phyloP scores from a whole-genome alignment of 2,113 vertebrate species.

The Polypterus senegalus region DNA sequence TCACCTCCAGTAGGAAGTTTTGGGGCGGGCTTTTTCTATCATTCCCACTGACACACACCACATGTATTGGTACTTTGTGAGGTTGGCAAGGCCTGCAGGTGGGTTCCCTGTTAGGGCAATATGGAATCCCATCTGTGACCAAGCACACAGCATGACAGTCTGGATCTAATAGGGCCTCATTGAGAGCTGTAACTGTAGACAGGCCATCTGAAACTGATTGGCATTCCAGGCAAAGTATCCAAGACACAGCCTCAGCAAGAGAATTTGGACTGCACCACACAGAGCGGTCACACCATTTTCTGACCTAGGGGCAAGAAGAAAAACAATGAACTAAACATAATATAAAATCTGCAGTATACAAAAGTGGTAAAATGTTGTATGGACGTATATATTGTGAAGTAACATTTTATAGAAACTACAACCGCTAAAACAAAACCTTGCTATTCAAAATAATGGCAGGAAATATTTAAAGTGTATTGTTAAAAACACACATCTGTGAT shows the following conservation, averaged over 20 bases:
- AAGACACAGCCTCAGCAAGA: slow-evolving; percentile 2
- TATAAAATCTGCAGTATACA: background rate
- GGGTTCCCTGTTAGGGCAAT: background rate
- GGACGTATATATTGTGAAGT: too few species aligned
- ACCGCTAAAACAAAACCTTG: too few species aligned
- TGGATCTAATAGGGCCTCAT: background rate
- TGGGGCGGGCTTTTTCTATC: background rate
- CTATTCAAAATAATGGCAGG: too few species aligned
- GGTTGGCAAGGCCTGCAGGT: background rate
- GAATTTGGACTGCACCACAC: background rate
- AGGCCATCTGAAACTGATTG: rapidly evolving
- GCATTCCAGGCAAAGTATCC: background rate
- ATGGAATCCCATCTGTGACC: background rate
- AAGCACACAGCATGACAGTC: slow-evolving; percentile 1
- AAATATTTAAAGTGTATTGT: too few species aligned
- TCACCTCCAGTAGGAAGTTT: background rate
- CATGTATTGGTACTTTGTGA: background rate
- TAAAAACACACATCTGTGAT: too few species aligned
- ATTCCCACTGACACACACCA: background rate
- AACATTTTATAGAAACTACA: too few species aligned
- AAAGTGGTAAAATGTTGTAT: too few species aligned
- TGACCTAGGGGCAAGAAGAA: slow-evolving; percentile 6
- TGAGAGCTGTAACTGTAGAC: background rate
- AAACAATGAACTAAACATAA: too few species aligned
- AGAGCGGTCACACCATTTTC: background rate